These are phyloP conservation scores for Drosophila anomalata DNA, from an alignment of 2,888 invertebrate species.

Conservation along the genomic window DNA sequence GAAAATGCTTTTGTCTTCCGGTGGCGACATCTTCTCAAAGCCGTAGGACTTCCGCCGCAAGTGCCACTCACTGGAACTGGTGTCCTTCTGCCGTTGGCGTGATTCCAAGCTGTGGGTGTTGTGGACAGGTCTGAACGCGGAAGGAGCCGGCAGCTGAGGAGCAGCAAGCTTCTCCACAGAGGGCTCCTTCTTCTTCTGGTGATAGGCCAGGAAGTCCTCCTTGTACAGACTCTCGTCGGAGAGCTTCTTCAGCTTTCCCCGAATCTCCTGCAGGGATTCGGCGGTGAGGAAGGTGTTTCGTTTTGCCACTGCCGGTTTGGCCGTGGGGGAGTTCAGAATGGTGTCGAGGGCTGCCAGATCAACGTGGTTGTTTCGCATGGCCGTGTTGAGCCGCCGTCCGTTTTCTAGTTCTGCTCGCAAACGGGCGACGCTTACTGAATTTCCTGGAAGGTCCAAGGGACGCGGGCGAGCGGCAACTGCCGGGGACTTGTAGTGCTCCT, in stretches of 20 bases:
- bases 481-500: constrained; percentile 83
- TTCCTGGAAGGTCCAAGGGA: constrained; percentile 84
- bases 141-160: constrained; percentile 27
- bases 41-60: constrained; percentile 91
- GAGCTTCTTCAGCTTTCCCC: constrained; percentile 85
- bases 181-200: constrained; percentile 33
- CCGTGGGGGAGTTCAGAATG: constrained; percentile 81
- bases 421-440: constrained; percentile 85
- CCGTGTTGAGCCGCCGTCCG: constrained; percentile 85
- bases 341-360: constrained; percentile 85
- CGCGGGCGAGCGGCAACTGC: constrained; percentile 52
- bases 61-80: constrained; percentile 87
- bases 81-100: constrained; percentile 80
- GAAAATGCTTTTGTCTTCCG: constrained; percentile 79
- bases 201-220: constrained; percentile 80
- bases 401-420: constrained; percentile 86
- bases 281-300: constrained; percentile 85
- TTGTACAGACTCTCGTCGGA: constrained; percentile 84
- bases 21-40: constrained; percentile 86
- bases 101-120: constrained; percentile 82
- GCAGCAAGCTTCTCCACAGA: constrained; percentile 30
- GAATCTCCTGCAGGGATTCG: constrained; percentile 86
- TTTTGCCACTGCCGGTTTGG: constrained; percentile 61
- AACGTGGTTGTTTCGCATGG: constrained; percentile 85
- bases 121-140: constrained; percentile 66